phyloP scores from a whole-genome alignment of 1,140 invertebrate genomes.

The Eumeta japonica region DNA sequence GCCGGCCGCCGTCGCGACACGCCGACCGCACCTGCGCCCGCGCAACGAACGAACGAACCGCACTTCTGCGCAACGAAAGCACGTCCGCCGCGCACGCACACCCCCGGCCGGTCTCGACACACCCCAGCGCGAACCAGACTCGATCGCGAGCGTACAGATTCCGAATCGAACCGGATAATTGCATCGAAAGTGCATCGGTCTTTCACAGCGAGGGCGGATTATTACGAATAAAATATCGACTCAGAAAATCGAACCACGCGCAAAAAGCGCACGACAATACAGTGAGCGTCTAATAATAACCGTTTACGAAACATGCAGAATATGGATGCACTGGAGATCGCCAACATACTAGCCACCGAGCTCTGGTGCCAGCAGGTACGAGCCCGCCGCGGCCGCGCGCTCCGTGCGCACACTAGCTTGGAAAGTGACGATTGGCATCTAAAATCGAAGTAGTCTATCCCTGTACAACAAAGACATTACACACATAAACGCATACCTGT shows the following conservation, averaged over 20 bases:
- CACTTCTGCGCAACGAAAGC: slow-evolving; percentile 41
- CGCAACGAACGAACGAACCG: slow-evolving; percentile 53
- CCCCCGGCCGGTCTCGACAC: neutral
- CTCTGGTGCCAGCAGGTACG: slow-evolving; percentile 73
- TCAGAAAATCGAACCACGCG: slow-evolving; percentile 53
- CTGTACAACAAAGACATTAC: too few species aligned
- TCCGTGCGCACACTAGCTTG: too few species aligned
- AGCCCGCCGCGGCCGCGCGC: too few species aligned
- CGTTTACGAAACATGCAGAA: slow-evolving; percentile 48
- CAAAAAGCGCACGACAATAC: slow-evolving; percentile 56
- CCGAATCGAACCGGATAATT: neutral
- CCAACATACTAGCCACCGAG: slow-evolving; percentile 76
- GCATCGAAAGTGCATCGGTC: neutral
- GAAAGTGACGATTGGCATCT: too few species aligned
- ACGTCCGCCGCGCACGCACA: too few species aligned
- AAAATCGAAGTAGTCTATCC: too few species aligned
- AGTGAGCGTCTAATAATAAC: slow-evolving; percentile 54
- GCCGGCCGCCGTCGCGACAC: slow-evolving; percentile 47
- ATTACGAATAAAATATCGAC: slow-evolving; percentile 54
- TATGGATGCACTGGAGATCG: slow-evolving; percentile 77
- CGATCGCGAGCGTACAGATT: neutral
- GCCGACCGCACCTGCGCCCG: slow-evolving; percentile 18
- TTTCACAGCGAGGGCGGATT: slow-evolving; percentile 49
- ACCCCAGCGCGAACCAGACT: neutral
- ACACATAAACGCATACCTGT: too few species aligned